phyloP scores from a whole-genome alignment of 2,797 vertebrate genomes.

The Hydrocynus forskahlii region DNA sequence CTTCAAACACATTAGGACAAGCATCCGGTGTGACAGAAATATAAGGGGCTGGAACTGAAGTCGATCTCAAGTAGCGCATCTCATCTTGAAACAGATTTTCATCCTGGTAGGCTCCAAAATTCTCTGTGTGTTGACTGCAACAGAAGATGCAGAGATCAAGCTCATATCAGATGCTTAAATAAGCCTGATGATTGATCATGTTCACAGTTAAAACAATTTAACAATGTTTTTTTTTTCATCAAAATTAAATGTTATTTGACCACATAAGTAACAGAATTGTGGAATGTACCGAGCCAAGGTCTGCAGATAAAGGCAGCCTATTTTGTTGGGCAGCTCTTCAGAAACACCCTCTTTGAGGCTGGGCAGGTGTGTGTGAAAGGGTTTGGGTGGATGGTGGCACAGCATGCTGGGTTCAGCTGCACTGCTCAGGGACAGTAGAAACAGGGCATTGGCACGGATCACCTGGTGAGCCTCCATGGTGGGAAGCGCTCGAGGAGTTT shows the following conservation, averaged over 20 bases:
- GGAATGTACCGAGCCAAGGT: constrained; percentile 91
- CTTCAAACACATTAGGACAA: constrained; percentile 97
- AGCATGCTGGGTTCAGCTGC: constrained; percentile 94
- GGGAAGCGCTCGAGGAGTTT: constrained; percentile 94
- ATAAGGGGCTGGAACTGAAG: constrained; percentile 96
- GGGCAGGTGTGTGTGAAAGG: constrained; percentile 92
- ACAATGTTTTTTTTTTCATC: not conserved
- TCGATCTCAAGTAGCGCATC: constrained; percentile 97
- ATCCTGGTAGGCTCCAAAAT: constrained; percentile 93
- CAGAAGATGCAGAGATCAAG: constrained; percentile 22
- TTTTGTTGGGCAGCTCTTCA: constrained; percentile 94
- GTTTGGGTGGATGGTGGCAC: constrained; percentile 92
- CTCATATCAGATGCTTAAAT: not conserved
- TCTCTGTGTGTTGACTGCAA: constrained; percentile 96
- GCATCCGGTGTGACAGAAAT: constrained; percentile 98
- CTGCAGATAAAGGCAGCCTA: constrained; percentile 97
- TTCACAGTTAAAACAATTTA: not conserved
- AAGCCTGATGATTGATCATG: not conserved
- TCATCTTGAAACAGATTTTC: constrained; percentile 99
- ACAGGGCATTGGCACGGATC: constrained; percentile 95
- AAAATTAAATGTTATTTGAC: not conserved
- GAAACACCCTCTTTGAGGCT: constrained; percentile 97
- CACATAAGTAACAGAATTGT: not conserved
- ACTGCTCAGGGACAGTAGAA: constrained; percentile 95
- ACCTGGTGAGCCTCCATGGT: constrained; percentile 99